Percentiles rank a stretch among this genome's conserved stretches.
phyloP scores from a whole-genome alignment of 2,113 vertebrate genomes.

The Perognathus longimembris region DNA sequence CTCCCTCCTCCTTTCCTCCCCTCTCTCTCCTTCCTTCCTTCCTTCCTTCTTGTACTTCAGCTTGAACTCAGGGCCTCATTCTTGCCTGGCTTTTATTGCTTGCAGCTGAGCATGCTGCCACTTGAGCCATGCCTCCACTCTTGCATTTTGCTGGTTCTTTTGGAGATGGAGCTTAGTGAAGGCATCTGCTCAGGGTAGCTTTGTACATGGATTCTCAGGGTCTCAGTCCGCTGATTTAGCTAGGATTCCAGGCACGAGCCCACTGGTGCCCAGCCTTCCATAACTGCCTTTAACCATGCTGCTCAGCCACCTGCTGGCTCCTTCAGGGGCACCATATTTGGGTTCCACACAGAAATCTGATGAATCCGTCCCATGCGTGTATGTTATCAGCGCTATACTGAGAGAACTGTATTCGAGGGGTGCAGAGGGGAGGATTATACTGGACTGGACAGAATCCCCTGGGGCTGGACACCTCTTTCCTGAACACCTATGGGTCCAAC shows the following conservation, averaged over 20 bases:
- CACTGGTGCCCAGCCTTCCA: background rate
- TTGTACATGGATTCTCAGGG: too few species aligned
- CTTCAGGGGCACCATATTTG: background rate
- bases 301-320: too few species aligned
- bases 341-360: slow-evolving; percentile 16
- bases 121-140: too few species aligned
- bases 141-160: too few species aligned
- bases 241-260: too few species aligned
- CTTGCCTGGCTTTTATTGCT: background rate
- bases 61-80: background rate
- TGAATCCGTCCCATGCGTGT: background rate
- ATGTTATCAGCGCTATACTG: background rate
- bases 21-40: background rate
- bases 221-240: too few species aligned
- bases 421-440: background rate
- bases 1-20: background rate
- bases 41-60: too few species aligned
- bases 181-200: too few species aligned
- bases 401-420: background rate
- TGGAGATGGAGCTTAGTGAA: too few species aligned
- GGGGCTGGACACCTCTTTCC: background rate
- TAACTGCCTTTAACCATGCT: background rate
- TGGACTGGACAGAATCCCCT: background rate
- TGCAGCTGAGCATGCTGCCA: background rate
- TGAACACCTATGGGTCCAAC: background rate